Conservation (phyloP, 1,140 invertebrate species). For the Drosophila lini region DNA sequence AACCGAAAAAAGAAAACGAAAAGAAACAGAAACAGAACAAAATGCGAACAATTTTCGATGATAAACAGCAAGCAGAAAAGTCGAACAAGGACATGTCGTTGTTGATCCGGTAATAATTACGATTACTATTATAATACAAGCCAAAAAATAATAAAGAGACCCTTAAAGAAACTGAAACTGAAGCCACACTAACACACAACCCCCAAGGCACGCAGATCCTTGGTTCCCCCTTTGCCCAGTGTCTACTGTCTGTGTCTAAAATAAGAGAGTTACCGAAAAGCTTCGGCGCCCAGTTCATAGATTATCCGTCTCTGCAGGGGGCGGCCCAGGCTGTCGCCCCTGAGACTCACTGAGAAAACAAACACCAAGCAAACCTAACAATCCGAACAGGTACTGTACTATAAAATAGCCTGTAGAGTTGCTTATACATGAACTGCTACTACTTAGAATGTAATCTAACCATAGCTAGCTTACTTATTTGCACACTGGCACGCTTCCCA, state of each 20-base stretch:
- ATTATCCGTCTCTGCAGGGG: slow-evolving; percentile 17
- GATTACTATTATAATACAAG: slow-evolving; percentile 75
- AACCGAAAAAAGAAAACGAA: slow-evolving; percentile 7
- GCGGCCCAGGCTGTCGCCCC: slow-evolving; percentile 12
- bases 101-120: slow-evolving; percentile 73
- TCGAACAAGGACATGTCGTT: slow-evolving; percentile 39
- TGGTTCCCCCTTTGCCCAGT: slow-evolving; percentile 24
- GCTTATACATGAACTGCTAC: slow-evolving; percentile 14
- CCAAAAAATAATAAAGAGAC: slow-evolving; percentile 72
- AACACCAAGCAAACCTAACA: slow-evolving; percentile 52
- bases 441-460: slow-evolving; percentile 23
- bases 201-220: slow-evolving; percentile 5
- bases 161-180: slow-evolving; percentile 47
- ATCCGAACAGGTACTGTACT: slow-evolving; percentile 48
- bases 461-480: slow-evolving; percentile 24
- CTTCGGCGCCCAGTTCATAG: slow-evolving; percentile 22
- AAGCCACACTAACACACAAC: slow-evolving; percentile 7
- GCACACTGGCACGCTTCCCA: slow-evolving; percentile 39
- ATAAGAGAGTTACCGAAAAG: slow-evolving; percentile 11
- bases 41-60: slow-evolving; percentile 56
- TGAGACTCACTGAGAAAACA: slow-evolving; percentile 51
- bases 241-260: slow-evolving; percentile 27
- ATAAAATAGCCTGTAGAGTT: slow-evolving; percentile 35
- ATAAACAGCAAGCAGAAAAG: slow-evolving; percentile 46
- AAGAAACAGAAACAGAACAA: slow-evolving; percentile 5